Percentiles rank a stretch among this genome's conserved stretches.
phyloP scores from a whole-genome alignment of 1,140 invertebrate species.

The Dufourea novaeangliae region DNA sequence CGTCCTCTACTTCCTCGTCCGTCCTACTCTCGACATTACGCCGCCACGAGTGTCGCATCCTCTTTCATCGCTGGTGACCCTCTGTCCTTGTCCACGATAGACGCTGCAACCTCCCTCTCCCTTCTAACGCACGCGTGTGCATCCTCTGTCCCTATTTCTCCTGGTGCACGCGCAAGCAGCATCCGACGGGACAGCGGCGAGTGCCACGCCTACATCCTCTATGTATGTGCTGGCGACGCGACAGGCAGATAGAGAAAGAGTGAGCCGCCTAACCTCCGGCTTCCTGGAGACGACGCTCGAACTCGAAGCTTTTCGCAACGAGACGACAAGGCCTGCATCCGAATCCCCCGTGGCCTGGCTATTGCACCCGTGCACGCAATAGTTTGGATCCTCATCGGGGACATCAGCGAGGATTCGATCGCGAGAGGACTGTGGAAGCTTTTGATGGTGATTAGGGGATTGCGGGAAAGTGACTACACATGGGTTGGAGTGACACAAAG shows the following conservation, averaged over 20 bases:
- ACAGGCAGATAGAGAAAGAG: too few species aligned
- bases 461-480: neutral
- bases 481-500: too few species aligned
- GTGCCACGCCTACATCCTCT: constrained; percentile 73
- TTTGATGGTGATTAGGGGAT: neutral
- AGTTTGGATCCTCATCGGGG: neutral
- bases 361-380: neutral
- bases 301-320: constrained; percentile 38
- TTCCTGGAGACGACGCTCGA: constrained; percentile 40
- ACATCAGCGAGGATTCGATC: neutral
- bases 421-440: neutral
- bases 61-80: neutral
- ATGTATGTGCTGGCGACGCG: constrained; percentile 60
- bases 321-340: constrained; percentile 9
- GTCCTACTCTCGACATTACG: too few species aligned
- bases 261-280: constrained; percentile 44
- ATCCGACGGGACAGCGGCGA: constrained; percentile 50
- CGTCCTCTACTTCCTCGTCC: neutral
- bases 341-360: constrained; percentile 18
- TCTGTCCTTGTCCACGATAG: neutral
- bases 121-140: constrained; percentile 4
- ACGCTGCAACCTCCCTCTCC: constrained; percentile 1
- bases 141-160: constrained; percentile 29
- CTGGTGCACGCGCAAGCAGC: constrained; percentile 64
- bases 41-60: too few species aligned